phyloP scores from a whole-genome alignment of 1,140 invertebrate species.

The Aporrectodea caliginosa region DNA sequence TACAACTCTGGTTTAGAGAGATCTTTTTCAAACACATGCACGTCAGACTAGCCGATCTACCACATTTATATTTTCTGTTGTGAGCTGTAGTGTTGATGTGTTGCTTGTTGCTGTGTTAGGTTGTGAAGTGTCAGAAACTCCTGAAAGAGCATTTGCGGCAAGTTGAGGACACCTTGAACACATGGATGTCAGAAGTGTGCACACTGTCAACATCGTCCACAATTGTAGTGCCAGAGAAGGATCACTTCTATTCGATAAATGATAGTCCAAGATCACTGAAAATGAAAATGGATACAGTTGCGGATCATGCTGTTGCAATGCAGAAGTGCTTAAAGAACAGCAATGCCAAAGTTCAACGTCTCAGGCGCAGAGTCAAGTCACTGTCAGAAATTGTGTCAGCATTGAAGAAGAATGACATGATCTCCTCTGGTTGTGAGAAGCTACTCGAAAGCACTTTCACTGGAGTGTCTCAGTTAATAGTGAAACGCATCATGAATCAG shows the following conservation, averaged over 20 bases:
- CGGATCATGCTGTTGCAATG: background rate
- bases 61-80: too few relatives aligned
- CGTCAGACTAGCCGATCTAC: too few relatives aligned
- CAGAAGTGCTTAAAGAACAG: background rate
- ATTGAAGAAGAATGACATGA: background rate
- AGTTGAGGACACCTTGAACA: too few relatives aligned
- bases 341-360: background rate
- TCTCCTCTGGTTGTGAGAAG: background rate
- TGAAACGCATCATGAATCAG: background rate
- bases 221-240: too few relatives aligned
- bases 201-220: too few relatives aligned
- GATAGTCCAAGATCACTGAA: background rate
- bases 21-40: too few relatives aligned
- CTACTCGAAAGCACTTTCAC: background rate
- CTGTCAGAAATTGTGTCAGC: background rate
- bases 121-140: too few relatives aligned
- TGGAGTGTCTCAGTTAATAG: background rate
- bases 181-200: too few relatives aligned
- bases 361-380: background rate
- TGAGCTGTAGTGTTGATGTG: too few relatives aligned
- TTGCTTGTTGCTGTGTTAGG: too few relatives aligned
- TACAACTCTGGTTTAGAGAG: too few relatives aligned
- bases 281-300: background rate
- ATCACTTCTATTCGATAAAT: background rate
- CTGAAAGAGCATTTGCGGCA: too few relatives aligned